phyloP scores from a whole-genome alignment of 2,888 invertebrate species.

The Phasia obesa region DNA sequence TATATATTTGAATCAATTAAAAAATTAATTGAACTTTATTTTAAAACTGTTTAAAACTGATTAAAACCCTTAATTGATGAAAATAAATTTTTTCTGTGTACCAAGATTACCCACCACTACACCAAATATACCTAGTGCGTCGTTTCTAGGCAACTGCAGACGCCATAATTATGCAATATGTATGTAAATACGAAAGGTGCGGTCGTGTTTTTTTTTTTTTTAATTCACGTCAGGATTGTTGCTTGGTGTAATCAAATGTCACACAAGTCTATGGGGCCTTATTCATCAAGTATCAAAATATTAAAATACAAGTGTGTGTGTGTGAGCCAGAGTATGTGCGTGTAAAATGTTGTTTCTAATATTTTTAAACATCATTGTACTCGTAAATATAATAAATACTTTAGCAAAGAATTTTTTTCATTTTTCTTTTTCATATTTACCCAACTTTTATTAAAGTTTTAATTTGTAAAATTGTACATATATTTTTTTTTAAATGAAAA shows the following conservation, averaged over 20 bases:
- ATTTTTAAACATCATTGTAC: not conserved
- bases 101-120: no score
- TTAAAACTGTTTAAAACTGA: no score
- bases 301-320: not conserved
- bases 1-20: no score
- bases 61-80: no score
- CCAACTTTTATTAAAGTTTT: constrained; percentile 49
- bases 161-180: no score
- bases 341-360: not conserved
- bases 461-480: constrained; percentile 32
- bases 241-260: not conserved
- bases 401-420: constrained; percentile 22
- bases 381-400: constrained; percentile 25
- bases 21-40: no score
- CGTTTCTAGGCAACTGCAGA: no score
- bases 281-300: constrained; percentile 50
- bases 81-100: no score
- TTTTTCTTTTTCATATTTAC: constrained; percentile 15
- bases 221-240: no score
- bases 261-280: constrained; percentile 50
- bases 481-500: not conserved
- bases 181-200: no score
- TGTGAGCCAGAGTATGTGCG: not conserved
- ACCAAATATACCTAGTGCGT: no score
- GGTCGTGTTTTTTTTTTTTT: no score